A percentile compares a stretch with the other conserved stretches of the same genome.
Evolutionary conservation across 2,113 vertebrate species (phyloP).

Genomic region (Chaenogobius annularis): DNA sequence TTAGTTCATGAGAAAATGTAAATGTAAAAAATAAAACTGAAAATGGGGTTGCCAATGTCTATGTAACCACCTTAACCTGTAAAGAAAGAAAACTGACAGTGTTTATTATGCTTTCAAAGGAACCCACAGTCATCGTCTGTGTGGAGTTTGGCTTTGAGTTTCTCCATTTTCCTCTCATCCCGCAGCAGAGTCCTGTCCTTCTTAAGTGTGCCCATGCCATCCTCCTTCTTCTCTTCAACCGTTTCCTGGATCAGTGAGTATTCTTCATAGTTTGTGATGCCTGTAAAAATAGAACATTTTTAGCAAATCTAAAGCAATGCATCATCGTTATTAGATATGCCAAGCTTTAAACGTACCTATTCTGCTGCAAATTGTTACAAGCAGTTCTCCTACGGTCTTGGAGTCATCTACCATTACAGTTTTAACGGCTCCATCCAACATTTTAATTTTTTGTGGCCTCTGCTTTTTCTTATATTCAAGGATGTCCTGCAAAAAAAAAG

Average conservation of each 20-base stretch:
- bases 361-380: constrained; percentile 97
- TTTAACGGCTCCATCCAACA: constrained; percentile 96
- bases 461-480: constrained; percentile 99
- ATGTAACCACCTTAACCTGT: not conserved
- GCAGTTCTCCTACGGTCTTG: constrained; percentile 95
- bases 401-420: constrained; percentile 99
- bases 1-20: too few relatives aligned
- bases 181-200: constrained; percentile 92
- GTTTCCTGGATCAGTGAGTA: constrained; percentile 96
- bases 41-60: not conserved
- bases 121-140: constrained; percentile 96
- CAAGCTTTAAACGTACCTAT: constrained; percentile 81
- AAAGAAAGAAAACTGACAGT: too few relatives aligned
- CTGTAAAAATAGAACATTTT: constrained; percentile 65
- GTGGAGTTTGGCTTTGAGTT: constrained; percentile 96
- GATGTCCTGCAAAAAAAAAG: constrained; percentile 81
- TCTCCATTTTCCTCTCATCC: constrained; percentile 98
- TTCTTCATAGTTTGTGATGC: constrained; percentile 99
- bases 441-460: constrained; percentile 96
- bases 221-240: constrained; percentile 94
- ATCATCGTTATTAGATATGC: not conserved
- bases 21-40: too few relatives aligned
- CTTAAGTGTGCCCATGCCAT: constrained; percentile 89
- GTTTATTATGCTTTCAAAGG: not conserved
- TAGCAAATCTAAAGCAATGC: not conserved